Conservation (phyloP, 2,797 vertebrate genomes). For the Nannoperca australis region DNA sequence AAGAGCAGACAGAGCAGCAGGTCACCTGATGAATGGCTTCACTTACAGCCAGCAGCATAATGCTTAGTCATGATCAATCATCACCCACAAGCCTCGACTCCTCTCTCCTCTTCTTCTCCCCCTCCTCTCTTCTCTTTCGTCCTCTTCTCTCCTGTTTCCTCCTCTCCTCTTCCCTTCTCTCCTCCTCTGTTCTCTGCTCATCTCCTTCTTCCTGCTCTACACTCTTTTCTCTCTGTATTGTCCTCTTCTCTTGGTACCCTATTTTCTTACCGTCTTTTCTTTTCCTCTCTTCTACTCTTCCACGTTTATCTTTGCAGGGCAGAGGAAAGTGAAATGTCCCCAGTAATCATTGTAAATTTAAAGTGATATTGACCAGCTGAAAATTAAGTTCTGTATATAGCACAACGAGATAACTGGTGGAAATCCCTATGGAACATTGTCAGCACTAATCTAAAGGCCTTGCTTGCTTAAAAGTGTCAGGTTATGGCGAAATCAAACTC, state of each 20-base stretch:
- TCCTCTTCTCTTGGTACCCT: neutral
- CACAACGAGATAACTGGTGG: neutral
- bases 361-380: conserved; percentile 1
- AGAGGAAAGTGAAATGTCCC: conserved; percentile 26
- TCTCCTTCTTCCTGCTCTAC: neutral
- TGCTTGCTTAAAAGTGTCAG: neutral
- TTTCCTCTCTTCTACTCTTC: neutral
- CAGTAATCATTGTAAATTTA: conserved; percentile 7
- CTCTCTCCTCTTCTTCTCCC: conserved; percentile 1
- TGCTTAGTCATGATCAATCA: conserved; percentile 72
- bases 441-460: neutral
- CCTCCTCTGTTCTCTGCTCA: neutral
- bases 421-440: neutral
- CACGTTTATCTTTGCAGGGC: conserved; percentile 10
- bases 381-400: neutral
- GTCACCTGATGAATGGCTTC: conserved; percentile 69
- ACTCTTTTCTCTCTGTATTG: neutral
- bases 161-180: neutral
- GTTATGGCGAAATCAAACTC: neutral
- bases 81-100: conserved; percentile 23
- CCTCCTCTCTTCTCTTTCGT: neutral
- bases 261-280: neutral
- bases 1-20: conserved; percentile 42
- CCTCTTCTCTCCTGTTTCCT: neutral
- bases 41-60: conserved; percentile 58